These are phyloP conservation scores for Sialis fuliginosa DNA, from an alignment of 2,888 invertebrate species.

Conservation along the genomic window DNA sequence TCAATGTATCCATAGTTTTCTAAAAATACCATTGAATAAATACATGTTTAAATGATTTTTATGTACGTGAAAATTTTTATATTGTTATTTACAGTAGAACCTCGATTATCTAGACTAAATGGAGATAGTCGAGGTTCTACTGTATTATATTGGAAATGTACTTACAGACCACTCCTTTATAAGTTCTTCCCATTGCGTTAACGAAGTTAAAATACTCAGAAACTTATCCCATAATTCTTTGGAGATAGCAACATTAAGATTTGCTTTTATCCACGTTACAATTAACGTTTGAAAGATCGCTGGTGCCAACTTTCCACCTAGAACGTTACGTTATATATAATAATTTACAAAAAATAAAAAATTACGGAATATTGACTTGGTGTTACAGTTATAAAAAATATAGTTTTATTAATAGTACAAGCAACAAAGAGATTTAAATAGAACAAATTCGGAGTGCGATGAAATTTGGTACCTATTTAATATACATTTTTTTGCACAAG, in stretches of 20 bases:
- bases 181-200: constrained; percentile 88
- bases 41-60: constrained; percentile 1
- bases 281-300: constrained; percentile 85
- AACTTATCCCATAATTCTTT: constrained; percentile 88
- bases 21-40: constrained; percentile 20
- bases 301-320: constrained; percentile 63
- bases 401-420: neutral
- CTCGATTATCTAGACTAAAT: neutral
- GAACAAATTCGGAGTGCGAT: too few relatives aligned
- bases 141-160: constrained; percentile 11
- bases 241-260: constrained; percentile 80
- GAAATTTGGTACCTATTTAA: too few relatives aligned
- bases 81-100: neutral
- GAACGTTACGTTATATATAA: constrained; percentile 7
- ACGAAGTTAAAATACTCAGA: constrained; percentile 64
- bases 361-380: too few relatives aligned
- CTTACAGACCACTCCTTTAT: constrained; percentile 91
- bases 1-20: constrained; percentile 95
- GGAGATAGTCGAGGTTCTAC: neutral
- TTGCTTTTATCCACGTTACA: constrained; percentile 96
- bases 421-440: too few relatives aligned
- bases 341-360: constrained; percentile 1
- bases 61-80: neutral
- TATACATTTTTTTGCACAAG: too few relatives aligned
- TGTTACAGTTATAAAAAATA: too few relatives aligned